A percentile compares a stretch with the other conserved stretches of the same genome.
phyloP scores from a whole-genome alignment of 2,888 invertebrate species.

The Megastigmus dorsalis region DNA sequence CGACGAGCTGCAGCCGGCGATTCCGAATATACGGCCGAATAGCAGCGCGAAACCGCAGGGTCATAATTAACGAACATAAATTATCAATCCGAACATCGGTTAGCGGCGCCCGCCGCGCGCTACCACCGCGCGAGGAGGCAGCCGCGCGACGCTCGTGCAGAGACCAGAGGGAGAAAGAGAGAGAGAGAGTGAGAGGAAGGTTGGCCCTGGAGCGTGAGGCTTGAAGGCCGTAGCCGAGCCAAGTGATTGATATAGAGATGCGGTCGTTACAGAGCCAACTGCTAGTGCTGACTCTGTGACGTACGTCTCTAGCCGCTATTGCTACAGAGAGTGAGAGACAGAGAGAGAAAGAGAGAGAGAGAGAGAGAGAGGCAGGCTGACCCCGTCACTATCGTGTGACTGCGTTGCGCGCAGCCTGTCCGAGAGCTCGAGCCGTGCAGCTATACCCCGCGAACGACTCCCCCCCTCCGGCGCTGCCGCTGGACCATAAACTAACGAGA shows the following conservation, averaged over 20 bases:
- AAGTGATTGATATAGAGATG: conserved; percentile 74
- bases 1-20: conserved; percentile 32
- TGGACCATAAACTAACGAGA: neutral
- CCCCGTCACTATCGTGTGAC: conserved; percentile 42
- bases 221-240: conserved; percentile 61
- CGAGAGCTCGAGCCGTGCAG: no score
- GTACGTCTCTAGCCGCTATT: conserved; percentile 67
- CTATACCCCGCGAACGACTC: neutral
- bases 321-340: no score
- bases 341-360: no score
- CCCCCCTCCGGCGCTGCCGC: neutral
- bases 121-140: no score
- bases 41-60: conserved; percentile 66
- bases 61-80: conserved; percentile 74
- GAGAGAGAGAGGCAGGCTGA: no score
- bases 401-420: no score
- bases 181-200: conserved; percentile 49
- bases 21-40: conserved; percentile 60
- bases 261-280: conserved; percentile 70
- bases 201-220: no score
- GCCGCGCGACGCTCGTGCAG: conserved; percentile 57
- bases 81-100: conserved; percentile 73
- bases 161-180: conserved; percentile 55
- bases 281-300: conserved; percentile 73
- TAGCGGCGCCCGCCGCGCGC: conserved; percentile 65